Evolutionary conservation across 2,113 vertebrate genomes (phyloP), one percentile per base, ranked within the genome.

Genomic region (Osmerus eperlanus): DNA sequence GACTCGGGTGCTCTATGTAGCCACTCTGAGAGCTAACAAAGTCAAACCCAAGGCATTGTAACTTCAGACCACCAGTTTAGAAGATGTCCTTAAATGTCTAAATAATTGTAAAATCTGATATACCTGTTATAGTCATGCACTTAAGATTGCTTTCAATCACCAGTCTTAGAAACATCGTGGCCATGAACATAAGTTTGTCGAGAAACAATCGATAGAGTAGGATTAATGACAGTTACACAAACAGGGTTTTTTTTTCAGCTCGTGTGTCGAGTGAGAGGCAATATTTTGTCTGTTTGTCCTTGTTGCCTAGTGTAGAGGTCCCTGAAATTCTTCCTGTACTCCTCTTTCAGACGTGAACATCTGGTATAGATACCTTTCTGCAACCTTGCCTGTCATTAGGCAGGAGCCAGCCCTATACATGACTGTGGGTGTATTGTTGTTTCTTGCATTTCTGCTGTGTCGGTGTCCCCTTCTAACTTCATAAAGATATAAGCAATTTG

Each of bases 401-500:
- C 84, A 65, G 55, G 25, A 70, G 82, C 80, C 78, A 78, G 85
- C 81, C 83, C 75, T 87, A 77, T 88, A 83, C 70, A 84, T 71
- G 84, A 78, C 81, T 86, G 87, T 87, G 86, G 81, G 82, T 83
- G 64, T 73, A 65, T 75, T 29, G 13, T 63, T 74, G 69, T 61
- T 36, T 36, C 6, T 85, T 65, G 80, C 84, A 75, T 87, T 89
- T 87, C 78, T 74, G 82, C 89, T 86, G 79, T 90, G 94, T 94
- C 93, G 81, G 87, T 88, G 87, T 79, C 78, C 85, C 84, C 84
- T 83, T 86, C 69, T 89, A 89, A 87, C 86, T 91, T 94, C 92
- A 89, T 92, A 92, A 92, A 85, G 87, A 93, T 91, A 92, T 88
- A 94, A 92, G 89, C 93, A 93, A 89, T 94, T 92, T 91, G 79